Percentiles rank a stretch among this genome's conserved stretches.
Conservation (phyloP, 2,888 invertebrate species). For the Lasioglossum vierecki region DNA sequence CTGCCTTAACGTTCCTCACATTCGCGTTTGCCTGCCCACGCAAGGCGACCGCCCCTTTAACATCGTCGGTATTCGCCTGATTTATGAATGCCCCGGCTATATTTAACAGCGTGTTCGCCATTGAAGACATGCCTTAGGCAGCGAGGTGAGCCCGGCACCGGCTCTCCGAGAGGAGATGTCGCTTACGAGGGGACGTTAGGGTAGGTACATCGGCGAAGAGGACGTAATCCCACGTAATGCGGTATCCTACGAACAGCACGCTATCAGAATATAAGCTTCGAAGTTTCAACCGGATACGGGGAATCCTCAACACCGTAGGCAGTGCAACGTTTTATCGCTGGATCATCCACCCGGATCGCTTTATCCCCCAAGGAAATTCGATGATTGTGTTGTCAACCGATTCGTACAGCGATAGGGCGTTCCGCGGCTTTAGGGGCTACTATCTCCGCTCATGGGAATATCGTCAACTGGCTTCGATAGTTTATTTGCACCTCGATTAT, state of each 20-base stretch:
- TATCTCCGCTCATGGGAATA: neutral
- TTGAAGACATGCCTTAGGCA: conserved; percentile 77
- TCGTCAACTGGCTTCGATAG: neutral
- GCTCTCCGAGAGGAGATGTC: conserved; percentile 54
- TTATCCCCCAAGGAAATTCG: conserved; percentile 24
- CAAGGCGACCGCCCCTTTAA: conserved; percentile 76
- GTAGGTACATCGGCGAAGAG: conserved; percentile 58
- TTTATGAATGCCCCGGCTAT: conserved; percentile 78
- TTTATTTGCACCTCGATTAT: neutral
- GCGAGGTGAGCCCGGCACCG: conserved; percentile 60
- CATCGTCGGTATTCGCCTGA: conserved; percentile 78
- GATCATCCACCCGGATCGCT: conserved; percentile 29
- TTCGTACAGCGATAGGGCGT: neutral
- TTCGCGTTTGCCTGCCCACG: conserved; percentile 74
- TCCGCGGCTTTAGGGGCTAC: neutral
- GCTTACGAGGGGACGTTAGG: conserved; percentile 60
- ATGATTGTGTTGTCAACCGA: conserved; percentile 14
- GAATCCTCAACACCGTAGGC: conserved; percentile 18
- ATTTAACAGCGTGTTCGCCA: conserved; percentile 78
- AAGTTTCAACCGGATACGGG: conserved; percentile 37
- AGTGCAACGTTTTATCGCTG: conserved; percentile 9
- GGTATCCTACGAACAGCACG: conserved; percentile 47
- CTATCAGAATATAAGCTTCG: conserved; percentile 21
- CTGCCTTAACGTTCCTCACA: conserved; percentile 72
- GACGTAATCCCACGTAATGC: conserved; percentile 70